Conservation (phyloP, 2,113 vertebrate genomes). For the Strix aluco region DNA sequence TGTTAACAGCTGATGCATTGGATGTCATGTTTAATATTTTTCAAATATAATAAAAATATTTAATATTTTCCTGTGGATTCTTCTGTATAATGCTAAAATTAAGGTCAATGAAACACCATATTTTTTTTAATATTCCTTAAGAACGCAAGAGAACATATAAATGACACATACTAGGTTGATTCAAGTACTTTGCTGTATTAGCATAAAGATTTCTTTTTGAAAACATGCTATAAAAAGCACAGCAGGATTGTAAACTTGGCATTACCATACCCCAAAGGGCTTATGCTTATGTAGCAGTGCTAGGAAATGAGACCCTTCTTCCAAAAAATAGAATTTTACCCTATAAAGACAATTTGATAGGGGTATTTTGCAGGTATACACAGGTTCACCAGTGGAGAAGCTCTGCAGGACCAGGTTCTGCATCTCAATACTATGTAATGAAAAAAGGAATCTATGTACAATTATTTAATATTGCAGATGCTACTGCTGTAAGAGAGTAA, state of each 20-base stretch:
- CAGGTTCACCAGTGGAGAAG: neutral
- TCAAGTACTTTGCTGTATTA: slow-evolving; percentile 50
- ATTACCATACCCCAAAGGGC: neutral
- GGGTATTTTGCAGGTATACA: neutral
- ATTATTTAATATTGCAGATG: neutral
- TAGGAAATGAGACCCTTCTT: neutral
- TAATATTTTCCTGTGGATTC: slow-evolving; percentile 9
- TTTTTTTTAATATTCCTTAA: neutral
- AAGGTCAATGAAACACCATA: neutral
- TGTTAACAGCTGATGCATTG: slow-evolving; percentile 46
- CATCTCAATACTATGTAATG: neutral
- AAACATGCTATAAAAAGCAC: slow-evolving; percentile 29
- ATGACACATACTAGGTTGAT: slow-evolving; percentile 43
- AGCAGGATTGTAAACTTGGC: slow-evolving; percentile 26
- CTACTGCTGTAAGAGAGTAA: neutral
- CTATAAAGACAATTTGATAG: neutral
- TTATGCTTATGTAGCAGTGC: neutral
- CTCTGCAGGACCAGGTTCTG: neutral
- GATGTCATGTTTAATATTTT: slow-evolving; percentile 54
- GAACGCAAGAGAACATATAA: slow-evolving; percentile 4
- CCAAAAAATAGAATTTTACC: neutral
- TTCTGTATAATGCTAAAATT: slow-evolving; percentile 46
- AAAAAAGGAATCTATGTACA: neutral
- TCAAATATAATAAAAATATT: slow-evolving; percentile 37
- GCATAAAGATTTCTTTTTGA: slow-evolving; percentile 40